Conservation (phyloP, 2,888 invertebrate species). For the Prenolepis imparis region DNA sequence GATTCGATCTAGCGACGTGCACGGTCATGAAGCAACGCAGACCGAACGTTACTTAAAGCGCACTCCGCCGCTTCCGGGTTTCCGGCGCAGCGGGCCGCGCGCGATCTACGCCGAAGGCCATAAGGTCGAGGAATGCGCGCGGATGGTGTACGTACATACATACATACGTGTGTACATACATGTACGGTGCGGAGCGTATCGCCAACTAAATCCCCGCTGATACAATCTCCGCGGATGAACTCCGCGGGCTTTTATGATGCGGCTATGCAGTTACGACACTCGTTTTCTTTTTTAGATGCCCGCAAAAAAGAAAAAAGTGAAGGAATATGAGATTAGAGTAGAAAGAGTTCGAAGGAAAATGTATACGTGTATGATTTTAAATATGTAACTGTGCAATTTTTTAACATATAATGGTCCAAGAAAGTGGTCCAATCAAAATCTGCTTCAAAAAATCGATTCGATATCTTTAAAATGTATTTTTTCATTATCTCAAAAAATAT, state of each 20-base stretch:
- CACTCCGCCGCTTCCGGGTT: constrained; percentile 32
- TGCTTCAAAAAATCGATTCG: neutral
- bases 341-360: neutral
- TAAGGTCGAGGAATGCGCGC: constrained; percentile 55
- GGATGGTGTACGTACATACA: constrained; percentile 28
- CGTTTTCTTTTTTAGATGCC: constrained; percentile 38
- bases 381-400: constrained; percentile 2
- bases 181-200: neutral
- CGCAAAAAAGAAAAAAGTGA: neutral
- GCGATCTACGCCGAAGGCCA: neutral
- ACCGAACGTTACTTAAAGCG: constrained; percentile 70
- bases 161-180: neutral
- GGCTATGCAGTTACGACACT: constrained; percentile 36
- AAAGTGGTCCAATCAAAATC: neutral
- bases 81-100: constrained; percentile 44
- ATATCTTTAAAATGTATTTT: neutral
- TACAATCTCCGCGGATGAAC: constrained; percentile 55
- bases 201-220: constrained; percentile 57
- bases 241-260: constrained; percentile 60
- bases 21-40: constrained; percentile 56
- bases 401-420: neutral
- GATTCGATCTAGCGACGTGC: constrained; percentile 69
- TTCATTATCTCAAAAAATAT: neutral
- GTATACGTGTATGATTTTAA: neutral
- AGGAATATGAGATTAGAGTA: constrained; percentile 17